Percentiles rank a stretch among this genome's conserved stretches.
Conservation (phyloP, 2,113 vertebrate species). For the Myanophis thanlyinensis region DNA sequence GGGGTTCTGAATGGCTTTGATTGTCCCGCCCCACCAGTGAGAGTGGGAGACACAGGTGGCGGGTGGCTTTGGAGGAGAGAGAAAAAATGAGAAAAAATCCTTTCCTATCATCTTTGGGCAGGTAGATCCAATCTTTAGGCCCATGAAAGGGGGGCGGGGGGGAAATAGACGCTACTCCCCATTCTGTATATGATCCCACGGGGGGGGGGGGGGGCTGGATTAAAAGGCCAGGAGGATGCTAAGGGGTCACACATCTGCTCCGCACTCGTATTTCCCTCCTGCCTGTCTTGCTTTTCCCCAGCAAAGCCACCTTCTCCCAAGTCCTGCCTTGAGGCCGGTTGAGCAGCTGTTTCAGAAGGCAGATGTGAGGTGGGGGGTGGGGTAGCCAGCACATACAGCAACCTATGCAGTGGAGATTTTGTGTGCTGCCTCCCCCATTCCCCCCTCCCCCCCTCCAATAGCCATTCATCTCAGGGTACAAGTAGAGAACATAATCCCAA, state of each 20-base stretch:
- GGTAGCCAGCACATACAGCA: not conserved
- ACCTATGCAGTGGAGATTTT: not conserved
- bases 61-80: not conserved
- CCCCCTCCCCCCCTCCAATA: fast-evolving
- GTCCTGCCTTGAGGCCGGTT: not conserved
- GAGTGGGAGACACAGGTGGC: not conserved
- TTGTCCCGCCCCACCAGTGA: not conserved
- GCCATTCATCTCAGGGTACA: not conserved
- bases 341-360: not conserved
- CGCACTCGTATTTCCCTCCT: not conserved
- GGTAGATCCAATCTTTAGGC: not conserved
- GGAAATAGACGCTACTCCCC: not conserved
- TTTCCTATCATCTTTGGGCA: not conserved
- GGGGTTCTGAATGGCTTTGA: not conserved
- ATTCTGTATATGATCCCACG: not conserved
- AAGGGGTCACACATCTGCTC: not conserved
- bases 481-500: not conserved
- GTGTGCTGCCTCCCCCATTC: too few species aligned
- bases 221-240: not conserved
- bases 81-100: not conserved
- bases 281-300: not conserved
- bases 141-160: not conserved
- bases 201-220: not conserved
- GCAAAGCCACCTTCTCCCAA: not conserved
- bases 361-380: not conserved